Evolutionary conservation across 2,113 vertebrate species (phyloP).

Genomic region (Glaucomys volans): DNA sequence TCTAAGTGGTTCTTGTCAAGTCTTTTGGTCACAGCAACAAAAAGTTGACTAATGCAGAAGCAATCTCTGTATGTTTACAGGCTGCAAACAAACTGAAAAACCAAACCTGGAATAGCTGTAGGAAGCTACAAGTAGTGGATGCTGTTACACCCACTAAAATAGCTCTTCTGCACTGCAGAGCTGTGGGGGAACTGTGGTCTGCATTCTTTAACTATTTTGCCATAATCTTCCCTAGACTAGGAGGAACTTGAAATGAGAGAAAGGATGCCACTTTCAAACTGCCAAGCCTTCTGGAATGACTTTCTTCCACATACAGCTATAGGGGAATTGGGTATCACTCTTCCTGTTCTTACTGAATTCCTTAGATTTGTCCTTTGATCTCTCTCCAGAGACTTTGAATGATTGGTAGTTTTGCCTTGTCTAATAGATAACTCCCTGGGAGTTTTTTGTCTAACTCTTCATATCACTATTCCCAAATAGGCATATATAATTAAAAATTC

Average conservation of each 20-base stretch:
- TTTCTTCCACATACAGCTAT: neutral
- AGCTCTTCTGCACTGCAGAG: neutral
- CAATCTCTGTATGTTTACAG: neutral
- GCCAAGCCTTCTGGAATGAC: neutral
- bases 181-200: neutral
- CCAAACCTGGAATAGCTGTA: neutral
- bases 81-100: neutral
- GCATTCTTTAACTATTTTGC: neutral
- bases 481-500: neutral
- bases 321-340: neutral
- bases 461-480: neutral
- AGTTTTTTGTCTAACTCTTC: neutral
- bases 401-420: neutral
- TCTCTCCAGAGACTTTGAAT: constrained; percentile 2
- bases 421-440: neutral
- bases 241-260: neutral
- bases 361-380: neutral
- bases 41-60: neutral
- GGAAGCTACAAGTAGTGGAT: neutral
- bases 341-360: neutral
- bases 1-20: too few relatives aligned
- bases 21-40: too few relatives aligned
- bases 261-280: neutral
- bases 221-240: neutral
- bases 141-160: neutral